Conservation (phyloP, 1,140 invertebrate species). For the Diachasma alloeum region DNA sequence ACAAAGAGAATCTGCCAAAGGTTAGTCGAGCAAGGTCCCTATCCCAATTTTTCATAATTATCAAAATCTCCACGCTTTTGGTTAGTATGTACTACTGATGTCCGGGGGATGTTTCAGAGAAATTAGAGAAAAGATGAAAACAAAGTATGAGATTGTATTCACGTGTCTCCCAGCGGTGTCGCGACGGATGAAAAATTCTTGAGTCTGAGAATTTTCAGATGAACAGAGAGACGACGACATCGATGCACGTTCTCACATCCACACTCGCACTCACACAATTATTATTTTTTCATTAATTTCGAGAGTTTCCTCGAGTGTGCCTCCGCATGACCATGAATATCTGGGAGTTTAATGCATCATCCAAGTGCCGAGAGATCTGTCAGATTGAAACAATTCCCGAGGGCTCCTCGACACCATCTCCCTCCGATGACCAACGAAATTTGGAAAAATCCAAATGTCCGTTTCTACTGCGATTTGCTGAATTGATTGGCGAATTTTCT, state of each 20-base stretch:
- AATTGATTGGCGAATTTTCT: neutral
- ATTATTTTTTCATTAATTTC: neutral
- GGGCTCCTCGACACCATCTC: neutral
- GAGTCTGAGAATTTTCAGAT: neutral
- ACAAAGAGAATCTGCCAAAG: neutral
- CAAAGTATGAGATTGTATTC: neutral
- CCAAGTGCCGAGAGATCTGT: neutral
- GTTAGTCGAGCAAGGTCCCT: neutral
- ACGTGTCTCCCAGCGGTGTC: neutral
- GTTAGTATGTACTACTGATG: neutral
- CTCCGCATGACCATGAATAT: neutral
- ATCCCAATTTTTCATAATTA: neutral
- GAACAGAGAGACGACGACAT: neutral
- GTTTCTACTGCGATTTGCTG: too few species aligned
- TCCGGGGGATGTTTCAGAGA: neutral
- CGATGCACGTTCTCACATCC: constrained; percentile 1
- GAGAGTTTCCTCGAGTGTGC: neutral
- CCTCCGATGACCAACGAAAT: neutral
- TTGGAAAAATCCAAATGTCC: neutral
- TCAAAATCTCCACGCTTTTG: neutral
- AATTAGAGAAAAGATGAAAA: neutral
- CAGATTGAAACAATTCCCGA: neutral
- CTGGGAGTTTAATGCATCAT: neutral
- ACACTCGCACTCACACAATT: constrained; percentile 5
- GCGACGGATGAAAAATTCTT: constrained; percentile 9